Percentiles rank a stretch among this genome's conserved stretches.
These are phyloP conservation scores for Vombatus ursinus DNA, from an alignment of 2,113 vertebrate species.

Conservation along the genomic window DNA sequence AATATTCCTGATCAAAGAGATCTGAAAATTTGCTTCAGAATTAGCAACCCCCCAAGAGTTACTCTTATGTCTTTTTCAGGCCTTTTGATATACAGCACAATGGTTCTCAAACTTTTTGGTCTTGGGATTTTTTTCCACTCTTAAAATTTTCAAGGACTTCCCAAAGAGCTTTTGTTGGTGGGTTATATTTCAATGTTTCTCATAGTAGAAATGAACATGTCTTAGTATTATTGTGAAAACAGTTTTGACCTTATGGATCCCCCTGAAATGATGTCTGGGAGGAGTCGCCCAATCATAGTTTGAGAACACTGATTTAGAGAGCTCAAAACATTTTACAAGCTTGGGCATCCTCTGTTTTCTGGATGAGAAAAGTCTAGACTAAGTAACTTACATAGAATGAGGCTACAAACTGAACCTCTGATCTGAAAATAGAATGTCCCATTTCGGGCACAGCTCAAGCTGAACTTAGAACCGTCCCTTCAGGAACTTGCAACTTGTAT, in stretches of 20 bases:
- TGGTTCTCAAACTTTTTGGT: no score
- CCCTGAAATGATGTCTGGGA: background rate
- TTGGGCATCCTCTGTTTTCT: background rate
- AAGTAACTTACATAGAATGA: constrained; percentile 17
- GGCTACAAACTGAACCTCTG: background rate
- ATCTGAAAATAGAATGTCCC: constrained; percentile 29
- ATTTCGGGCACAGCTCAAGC: constrained; percentile 20
- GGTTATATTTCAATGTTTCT: background rate
- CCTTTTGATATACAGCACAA: no score
- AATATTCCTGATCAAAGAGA: constrained; percentile 33
- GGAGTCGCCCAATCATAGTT: background rate
- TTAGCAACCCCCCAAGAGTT: background rate
- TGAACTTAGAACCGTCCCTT: background rate
- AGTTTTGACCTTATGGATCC: background rate
- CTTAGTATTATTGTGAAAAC: background rate
- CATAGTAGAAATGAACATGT: background rate
- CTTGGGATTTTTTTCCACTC: no score
- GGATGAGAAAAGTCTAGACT: constrained; percentile 5
- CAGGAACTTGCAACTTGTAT: background rate
- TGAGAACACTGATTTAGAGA: background rate
- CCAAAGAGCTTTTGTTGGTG: background rate
- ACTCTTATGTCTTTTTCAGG: no score
- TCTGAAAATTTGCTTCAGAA: constrained; percentile 21
- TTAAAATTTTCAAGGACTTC: no score
- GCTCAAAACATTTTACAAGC: background rate